These are phyloP conservation scores for Drosophila maculinotata DNA, from an alignment of 2,888 invertebrate species.

Conservation along the genomic window DNA sequence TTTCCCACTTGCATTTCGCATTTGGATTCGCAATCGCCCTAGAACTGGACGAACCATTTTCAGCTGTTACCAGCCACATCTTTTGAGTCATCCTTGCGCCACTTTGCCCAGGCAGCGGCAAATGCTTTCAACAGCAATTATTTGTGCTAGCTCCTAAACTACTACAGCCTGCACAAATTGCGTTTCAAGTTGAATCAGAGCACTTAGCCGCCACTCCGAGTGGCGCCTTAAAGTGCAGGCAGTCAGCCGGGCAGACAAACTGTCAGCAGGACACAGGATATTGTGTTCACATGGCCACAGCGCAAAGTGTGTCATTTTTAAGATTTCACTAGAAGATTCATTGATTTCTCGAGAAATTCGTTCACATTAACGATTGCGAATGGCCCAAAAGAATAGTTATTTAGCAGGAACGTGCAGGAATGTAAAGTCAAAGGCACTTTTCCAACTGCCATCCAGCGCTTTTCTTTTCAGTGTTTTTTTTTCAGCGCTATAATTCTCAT, in stretches of 20 bases:
- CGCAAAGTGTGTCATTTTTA: constrained; percentile 70
- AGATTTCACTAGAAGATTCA: constrained; percentile 37
- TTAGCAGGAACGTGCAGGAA: constrained; percentile 40
- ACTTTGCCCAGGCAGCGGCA: constrained; percentile 54
- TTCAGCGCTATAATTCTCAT: constrained; percentile 26
- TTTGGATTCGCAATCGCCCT: constrained; percentile 31
- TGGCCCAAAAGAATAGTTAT: constrained; percentile 12
- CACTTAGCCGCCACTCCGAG: constrained; percentile 57
- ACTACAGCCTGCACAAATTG: constrained; percentile 56
- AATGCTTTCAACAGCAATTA: constrained; percentile 80
- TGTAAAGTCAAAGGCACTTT: constrained; percentile 12
- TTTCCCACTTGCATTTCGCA: constrained; percentile 19
- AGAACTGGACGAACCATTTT: constrained; percentile 42
- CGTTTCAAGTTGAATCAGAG: constrained; percentile 69
- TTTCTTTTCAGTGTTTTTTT: constrained; percentile 5
- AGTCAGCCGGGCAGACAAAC: constrained; percentile 50
- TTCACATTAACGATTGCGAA: constrained; percentile 35
- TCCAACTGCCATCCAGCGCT: constrained; percentile 3
- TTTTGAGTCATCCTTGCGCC: constrained; percentile 42
- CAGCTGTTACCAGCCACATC: constrained; percentile 51
- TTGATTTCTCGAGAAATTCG: constrained; percentile 42
- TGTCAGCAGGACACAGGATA: constrained; percentile 64
- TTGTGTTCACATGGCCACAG: constrained; percentile 68
- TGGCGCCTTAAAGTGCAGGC: constrained; percentile 64
- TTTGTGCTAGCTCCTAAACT: constrained; percentile 60